Evolutionary conservation across 2,888 invertebrate genomes (phyloP).

Genomic region (Hemaris fuciformis): DNA sequence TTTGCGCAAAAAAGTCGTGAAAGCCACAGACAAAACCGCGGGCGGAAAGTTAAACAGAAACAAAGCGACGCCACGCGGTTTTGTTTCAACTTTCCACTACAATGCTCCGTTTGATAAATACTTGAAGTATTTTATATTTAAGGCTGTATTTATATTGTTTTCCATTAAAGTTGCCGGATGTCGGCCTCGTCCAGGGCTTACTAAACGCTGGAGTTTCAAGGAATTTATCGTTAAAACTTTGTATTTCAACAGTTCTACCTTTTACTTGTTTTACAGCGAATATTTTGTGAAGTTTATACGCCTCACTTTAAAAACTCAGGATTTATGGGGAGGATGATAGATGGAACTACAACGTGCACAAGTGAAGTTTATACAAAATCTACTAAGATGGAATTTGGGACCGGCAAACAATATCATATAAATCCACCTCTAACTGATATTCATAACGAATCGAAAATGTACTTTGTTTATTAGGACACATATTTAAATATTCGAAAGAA

Average conservation of each 20-base stretch:
- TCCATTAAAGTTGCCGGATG: not conserved
- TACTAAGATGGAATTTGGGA: too few species aligned
- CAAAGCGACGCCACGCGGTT: slow-evolving; percentile 42
- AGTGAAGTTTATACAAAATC: too few species aligned
- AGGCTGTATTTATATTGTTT: slow-evolving; percentile 16
- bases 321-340: too few species aligned
- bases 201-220: not conserved
- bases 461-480: too few species aligned
- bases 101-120: slow-evolving; percentile 35
- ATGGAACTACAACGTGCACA: too few species aligned
- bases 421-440: too few species aligned
- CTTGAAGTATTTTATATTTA: slow-evolving; percentile 23
- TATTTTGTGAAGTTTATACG: not conserved
- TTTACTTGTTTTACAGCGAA: not conserved
- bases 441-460: too few species aligned
- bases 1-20: slow-evolving; percentile 4
- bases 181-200: not conserved
- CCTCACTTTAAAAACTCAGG: too few species aligned
- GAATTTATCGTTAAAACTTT: slow-evolving; percentile 5
- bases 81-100: slow-evolving; percentile 31
- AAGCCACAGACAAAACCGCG: slow-evolving; percentile 41
- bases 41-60: slow-evolving; percentile 45
- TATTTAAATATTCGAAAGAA: too few species aligned
- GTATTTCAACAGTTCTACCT: slow-evolving; percentile 7
- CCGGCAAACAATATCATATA: too few species aligned